Conservation (phyloP, 2,797 vertebrate species). For the Acanthurus lineatus region DNA sequence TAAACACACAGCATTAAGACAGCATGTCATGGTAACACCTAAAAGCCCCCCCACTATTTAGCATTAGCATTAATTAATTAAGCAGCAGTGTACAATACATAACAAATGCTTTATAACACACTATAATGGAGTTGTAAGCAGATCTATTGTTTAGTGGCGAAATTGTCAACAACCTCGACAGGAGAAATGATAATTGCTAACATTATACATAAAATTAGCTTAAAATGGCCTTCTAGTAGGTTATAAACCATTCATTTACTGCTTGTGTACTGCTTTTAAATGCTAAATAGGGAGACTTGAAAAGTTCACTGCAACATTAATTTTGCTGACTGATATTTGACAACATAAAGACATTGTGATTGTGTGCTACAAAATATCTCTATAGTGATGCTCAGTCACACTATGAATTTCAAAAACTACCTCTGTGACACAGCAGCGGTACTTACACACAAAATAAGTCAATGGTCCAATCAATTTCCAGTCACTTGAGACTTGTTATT, state of each 20-base stretch:
- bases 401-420: conserved; percentile 38
- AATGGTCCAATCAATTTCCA: conserved; percentile 19
- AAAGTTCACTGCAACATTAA: background rate
- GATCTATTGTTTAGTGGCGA: background rate
- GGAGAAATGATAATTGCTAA: background rate
- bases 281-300: background rate
- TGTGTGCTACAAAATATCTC: conserved; percentile 16
- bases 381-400: conserved; percentile 18
- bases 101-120: background rate
- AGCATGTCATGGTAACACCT: conserved; percentile 14
- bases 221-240: background rate
- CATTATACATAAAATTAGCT: background rate
- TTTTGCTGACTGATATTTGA: conserved; percentile 25
- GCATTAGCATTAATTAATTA: background rate
- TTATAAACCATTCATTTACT: background rate
- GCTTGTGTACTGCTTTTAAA: background rate
- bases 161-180: background rate
- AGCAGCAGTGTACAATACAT: background rate
- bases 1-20: conserved; percentile 37
- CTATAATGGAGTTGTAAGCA: background rate
- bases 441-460: conserved; percentile 15
- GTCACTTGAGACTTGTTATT: conserved; percentile 3
- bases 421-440: conserved; percentile 16
- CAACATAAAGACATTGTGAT: conserved; percentile 3
- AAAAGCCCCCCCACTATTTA: background rate